Evolutionary conservation across 1,140 invertebrate species (phyloP).

Genomic region (Bombus waltoni): DNA sequence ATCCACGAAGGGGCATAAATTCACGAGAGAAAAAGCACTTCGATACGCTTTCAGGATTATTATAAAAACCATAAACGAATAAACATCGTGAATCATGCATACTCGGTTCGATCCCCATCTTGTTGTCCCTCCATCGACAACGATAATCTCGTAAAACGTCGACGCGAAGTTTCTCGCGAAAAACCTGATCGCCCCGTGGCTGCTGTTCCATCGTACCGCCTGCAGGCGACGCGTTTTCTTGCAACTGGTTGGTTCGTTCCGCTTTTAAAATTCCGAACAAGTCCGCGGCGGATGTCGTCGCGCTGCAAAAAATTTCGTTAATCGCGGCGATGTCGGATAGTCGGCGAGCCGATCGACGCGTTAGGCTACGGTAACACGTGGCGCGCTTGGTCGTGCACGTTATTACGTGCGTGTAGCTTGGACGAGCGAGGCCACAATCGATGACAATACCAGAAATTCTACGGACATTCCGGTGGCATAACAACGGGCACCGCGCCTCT

Average conservation of each 20-base stretch:
- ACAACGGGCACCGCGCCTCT: neutral
- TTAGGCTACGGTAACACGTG: neutral
- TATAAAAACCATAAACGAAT: constrained; percentile 29
- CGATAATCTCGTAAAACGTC: constrained; percentile 12
- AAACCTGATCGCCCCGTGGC: too few species aligned
- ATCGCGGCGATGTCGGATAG: neutral
- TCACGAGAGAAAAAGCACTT: constrained; percentile 30
- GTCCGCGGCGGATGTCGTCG: too few species aligned
- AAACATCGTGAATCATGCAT: constrained; percentile 21
- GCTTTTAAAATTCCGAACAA: too few species aligned
- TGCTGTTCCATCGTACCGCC: too few species aligned
- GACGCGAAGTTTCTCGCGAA: neutral
- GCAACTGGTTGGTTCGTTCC: too few species aligned
- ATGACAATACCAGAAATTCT: constrained; percentile 58
- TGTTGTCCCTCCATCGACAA: neutral
- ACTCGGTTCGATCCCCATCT: neutral
- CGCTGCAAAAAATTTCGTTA: neutral
- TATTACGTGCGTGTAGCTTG: constrained; percentile 20
- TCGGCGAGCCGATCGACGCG: neutral
- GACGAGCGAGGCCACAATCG: constrained; percentile 43
- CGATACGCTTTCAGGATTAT: constrained; percentile 32
- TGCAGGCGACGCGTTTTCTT: too few species aligned
- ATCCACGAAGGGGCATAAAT: constrained; percentile 42
- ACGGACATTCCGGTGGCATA: constrained; percentile 54
- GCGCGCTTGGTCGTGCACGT: constrained; percentile 10